Evolutionary conservation across 2,113 vertebrate species (phyloP), one percentile per base, ranked within the genome.

Genomic region (Odocoileus virginianus): DNA sequence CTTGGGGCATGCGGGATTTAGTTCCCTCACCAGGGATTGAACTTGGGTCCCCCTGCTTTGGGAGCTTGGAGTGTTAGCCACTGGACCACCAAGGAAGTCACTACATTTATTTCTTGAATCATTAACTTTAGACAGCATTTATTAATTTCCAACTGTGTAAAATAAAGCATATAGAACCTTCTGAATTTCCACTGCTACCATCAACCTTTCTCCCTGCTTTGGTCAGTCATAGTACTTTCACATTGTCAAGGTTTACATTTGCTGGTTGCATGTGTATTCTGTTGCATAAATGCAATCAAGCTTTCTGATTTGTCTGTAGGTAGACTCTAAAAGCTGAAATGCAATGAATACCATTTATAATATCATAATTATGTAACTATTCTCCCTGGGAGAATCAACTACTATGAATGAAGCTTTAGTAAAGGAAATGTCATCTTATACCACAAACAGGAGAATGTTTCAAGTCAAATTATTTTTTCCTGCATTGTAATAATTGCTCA

Each of bases 241-340:
- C 27, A 52, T 47, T 58, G 15, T 67, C 30, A 47, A 45, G n/a
- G n/a, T 60, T 55, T 52, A 40, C 28, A 21, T n/a, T 67, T 43
- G 79, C 58, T 71, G 57, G 17, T 21, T 36, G 74, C 16, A 19
- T 50, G 11, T 78, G 7, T 60, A 47, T 88, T 85, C 93, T 57
- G 45, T 67, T 71, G 81, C 17, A 33, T 43, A 84, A 58, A 76
- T 64, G n/a, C 33, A 84, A 1, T 79, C 64, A 61, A 19, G 28
- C 36, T 52, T 91, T 97, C 81, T 94, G 45, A 15, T 89, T 55
- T 90, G 87, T 67, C 33, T 87, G 27, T 79, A 57, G 27, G 11
- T 95, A 93, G 58, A 91, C 87, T 90, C 89, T 91, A 33, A 92
- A 90, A 86, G 54, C 81, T 83, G 61, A 81, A 88, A 74, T 52